Base-by-base conservation (phyloP, 2,113 vertebrate species). In the Paedocypris sp. region DNA sequence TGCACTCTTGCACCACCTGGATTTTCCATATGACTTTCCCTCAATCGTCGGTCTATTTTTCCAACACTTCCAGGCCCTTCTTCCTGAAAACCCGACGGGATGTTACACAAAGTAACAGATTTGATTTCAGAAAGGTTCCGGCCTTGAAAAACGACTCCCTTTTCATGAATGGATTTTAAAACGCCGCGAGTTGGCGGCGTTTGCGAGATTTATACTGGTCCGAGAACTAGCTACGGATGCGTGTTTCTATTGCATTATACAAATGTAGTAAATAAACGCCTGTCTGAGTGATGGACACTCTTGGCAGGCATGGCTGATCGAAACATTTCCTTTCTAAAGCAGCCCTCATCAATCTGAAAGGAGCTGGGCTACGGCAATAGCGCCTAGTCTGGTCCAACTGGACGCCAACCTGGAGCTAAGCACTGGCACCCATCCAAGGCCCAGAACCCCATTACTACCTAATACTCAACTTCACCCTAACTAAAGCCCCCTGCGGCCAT, bases 271-370 rank as follows among this genome's bases (percentile, higher is more conserved):
- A 80, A 84, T 82, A 80, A 80, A 77, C 69, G 71, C 66, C 76
- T 83, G 81, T 83, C 77, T 67, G 58, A 52, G 64, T 85, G 83
- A 83, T 80, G 75, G 81, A 84, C 83, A 85, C 67, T 75, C 79
- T 80, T 82, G 81, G 82, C 79, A 84, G 80, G 70, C 78, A 46
- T 64, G 63, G 77, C 77, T 84, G 82, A 87, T 82, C 84, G 82
- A 87, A 84, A 84, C 79, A 82, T 79, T 87, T 84, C 82, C 83
- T 80, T 73, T 81, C 78, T 83, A 68, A 74, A 74, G 79, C 73
- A 80, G 64, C 71, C 79, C 69, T 77, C 77, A 85, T 87, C 82
- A 87, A 86, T 85, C 79, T 82, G 76, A 80, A 75, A 65, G 38
- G 51, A 53, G 52, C 12, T 41, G 77, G 77, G 78, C 25, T 48